A percentile compares a stretch with the other conserved stretches of the same genome.
phyloP scores from a whole-genome alignment of 2,888 invertebrate species.

The Stenoptilia bipunctidactyla region DNA sequence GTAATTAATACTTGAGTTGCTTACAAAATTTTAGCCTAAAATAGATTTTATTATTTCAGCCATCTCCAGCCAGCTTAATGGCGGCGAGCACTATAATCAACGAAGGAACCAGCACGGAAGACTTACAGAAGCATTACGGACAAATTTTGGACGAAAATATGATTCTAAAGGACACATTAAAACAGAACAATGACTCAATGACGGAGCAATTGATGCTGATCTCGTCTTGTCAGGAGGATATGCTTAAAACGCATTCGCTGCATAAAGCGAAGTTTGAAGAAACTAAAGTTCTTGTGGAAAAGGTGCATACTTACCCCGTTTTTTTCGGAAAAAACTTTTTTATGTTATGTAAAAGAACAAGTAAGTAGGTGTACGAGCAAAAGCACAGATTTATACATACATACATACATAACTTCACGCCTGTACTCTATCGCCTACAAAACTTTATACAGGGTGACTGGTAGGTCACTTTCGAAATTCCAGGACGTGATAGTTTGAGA shows the following conservation, averaged over 20 bases:
- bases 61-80: slow-evolving; percentile 56
- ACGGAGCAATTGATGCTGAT: slow-evolving; percentile 75
- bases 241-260: slow-evolving; percentile 70
- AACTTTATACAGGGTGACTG: too few relatives aligned
- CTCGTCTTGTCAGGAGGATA: slow-evolving; percentile 74
- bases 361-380: too few relatives aligned
- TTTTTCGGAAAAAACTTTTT: too few relatives aligned
- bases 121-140: slow-evolving; percentile 61
- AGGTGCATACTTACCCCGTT: too few relatives aligned
- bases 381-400: too few relatives aligned
- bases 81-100: slow-evolving; percentile 52
- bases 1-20: too few relatives aligned
- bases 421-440: too few relatives aligned
- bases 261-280: slow-evolving; percentile 78
- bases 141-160: slow-evolving; percentile 70
- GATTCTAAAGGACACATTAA: slow-evolving; percentile 71
- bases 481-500: too few relatives aligned
- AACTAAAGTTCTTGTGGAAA: slow-evolving; percentile 71
- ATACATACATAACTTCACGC: too few relatives aligned
- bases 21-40: too few relatives aligned
- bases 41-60: slow-evolving; percentile 26
- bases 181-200: slow-evolving; percentile 76
- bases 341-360: too few relatives aligned
- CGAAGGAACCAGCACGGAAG: slow-evolving; percentile 47
- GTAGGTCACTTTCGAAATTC: too few relatives aligned